Percentiles rank a stretch among this genome's conserved stretches.
Evolutionary conservation across 1,140 invertebrate species (phyloP).

Genomic region (Halesus radiatus): DNA sequence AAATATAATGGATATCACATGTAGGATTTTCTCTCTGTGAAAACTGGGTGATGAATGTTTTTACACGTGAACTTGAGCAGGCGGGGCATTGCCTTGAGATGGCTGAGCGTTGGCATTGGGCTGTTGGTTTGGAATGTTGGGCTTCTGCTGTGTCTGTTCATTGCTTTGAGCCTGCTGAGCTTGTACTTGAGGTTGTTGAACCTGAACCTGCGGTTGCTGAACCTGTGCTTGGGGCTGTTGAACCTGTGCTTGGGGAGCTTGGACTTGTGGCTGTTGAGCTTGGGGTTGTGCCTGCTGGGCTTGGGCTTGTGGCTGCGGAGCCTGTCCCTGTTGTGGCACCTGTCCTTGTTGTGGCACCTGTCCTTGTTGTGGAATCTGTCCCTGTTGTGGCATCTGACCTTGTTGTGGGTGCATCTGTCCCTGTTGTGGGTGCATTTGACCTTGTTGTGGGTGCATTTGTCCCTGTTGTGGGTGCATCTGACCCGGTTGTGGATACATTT

Average conservation of each 20-base stretch:
- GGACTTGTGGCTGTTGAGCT: slow-evolving; percentile 22
- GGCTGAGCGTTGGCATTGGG: slow-evolving; percentile 1
- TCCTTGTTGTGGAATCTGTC: slow-evolving; percentile 56
- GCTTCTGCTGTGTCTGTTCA: slow-evolving; percentile 18
- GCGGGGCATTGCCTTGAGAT: slow-evolving; percentile 8
- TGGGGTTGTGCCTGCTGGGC: slow-evolving; percentile 50
- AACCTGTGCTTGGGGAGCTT: slow-evolving; percentile 54
- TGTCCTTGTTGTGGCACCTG: slow-evolving; percentile 59
- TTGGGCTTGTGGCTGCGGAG: slow-evolving; percentile 47
- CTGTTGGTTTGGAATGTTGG: slow-evolving; percentile 25
- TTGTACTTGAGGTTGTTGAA: slow-evolving; percentile 37
- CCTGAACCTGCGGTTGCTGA: slow-evolving; percentile 54
- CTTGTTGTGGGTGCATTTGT: slow-evolving; percentile 41
- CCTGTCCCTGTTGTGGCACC: slow-evolving; percentile 14
- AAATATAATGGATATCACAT: neutral
- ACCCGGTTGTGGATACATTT: slow-evolving; percentile 49
- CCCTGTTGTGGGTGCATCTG: slow-evolving; percentile 58
- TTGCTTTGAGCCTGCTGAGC: slow-evolving; percentile 14
- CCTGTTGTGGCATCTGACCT: slow-evolving; percentile 25
- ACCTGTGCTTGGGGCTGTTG: slow-evolving; percentile 60
- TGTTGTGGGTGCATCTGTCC: slow-evolving; percentile 42
- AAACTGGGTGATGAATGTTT: neutral
- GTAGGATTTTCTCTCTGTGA: slow-evolving; percentile 8
- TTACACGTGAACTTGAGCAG: neutral
- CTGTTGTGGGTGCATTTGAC: slow-evolving; percentile 27